Evolutionary conservation across 1,140 invertebrate genomes (phyloP), one percentile per base, ranked within the genome.

Genomic region (Drosophila nannoptera): DNA sequence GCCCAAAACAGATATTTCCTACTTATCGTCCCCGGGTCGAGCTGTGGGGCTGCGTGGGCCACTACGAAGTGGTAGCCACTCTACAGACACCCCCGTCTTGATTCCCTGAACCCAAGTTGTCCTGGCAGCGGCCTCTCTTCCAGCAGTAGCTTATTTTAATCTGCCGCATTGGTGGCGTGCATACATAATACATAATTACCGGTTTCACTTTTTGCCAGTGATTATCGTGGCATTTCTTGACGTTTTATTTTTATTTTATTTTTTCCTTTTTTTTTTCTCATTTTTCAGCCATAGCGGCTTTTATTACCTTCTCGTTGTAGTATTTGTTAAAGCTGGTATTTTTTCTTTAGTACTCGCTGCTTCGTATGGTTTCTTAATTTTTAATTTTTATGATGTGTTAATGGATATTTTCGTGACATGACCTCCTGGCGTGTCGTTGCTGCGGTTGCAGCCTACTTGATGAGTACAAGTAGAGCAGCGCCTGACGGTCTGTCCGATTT

Each of bases 131-230:
- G 48, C 50, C 46, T 54, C 63, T 56, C 62, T 66, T 12, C 22
- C 52, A 58, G 63, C 64, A 46, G 69, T 72, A 72, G 69, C 81
- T 83, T 82, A 80, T 76, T 83, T 82, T 83, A 84, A 83, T 80
- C 80, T 73, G 73, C 56, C 55, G 80, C 76, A 76, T 83, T 86
- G 81, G 81, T 86, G 81, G 81, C 81, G 70, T 86, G 81, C 81
- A 86, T 86, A 86, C 81, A 86, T 86, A 86, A 86, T 86, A 83
- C 77, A 86, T 86, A 86, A 86, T 86, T 86, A 86, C 81, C 81
- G 81, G 81, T 86, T 86, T 86, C 81, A 86, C 81, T 86, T 86
- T 78, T 83, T 72, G 69, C 71, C 69, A 78, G 61, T 72, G 82
- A 86, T 86, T 83, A 83, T 84, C 80, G 66, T 81, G 82, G 81